Conservation (phyloP, 2,888 invertebrate genomes). For the Escarpia spicata region DNA sequence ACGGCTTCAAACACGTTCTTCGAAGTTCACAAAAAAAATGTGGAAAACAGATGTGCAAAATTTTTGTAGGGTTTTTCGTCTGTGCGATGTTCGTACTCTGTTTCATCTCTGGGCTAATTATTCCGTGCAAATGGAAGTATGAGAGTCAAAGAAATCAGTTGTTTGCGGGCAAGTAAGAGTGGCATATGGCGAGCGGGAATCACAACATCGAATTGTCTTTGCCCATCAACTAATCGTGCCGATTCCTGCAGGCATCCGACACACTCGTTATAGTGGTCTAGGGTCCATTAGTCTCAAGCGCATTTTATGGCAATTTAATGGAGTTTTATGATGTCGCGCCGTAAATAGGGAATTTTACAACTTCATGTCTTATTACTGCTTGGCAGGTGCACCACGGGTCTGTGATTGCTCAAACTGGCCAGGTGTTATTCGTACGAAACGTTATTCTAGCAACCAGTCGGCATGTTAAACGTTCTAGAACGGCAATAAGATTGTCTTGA, state of each 20-base stretch:
- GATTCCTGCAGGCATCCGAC: background rate
- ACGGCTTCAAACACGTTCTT: constrained; percentile 1
- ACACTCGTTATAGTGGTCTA: constrained; percentile 6
- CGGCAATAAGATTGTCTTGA: background rate
- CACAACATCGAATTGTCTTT: background rate
- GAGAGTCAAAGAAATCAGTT: background rate
- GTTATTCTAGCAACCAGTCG: background rate
- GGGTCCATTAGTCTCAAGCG: background rate
- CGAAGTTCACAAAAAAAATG: background rate
- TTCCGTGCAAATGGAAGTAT: background rate
- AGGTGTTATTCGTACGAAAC: background rate
- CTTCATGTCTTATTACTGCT: background rate
- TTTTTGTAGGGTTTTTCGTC: background rate
- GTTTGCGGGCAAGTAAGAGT: background rate
- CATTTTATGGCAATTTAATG: constrained; percentile 4
- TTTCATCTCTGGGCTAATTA: background rate
- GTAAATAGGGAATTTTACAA: background rate
- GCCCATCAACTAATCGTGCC: background rate
- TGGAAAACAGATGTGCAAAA: background rate
- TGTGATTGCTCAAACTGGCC: background rate
- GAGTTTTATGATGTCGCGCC: background rate
- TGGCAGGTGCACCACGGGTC: background rate
- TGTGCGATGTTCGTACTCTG: background rate
- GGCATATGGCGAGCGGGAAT: constrained; percentile 12
- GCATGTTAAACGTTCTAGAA: background rate